Percentiles rank a stretch among this genome's conserved stretches.
Evolutionary conservation across 2,797 vertebrate species (phyloP).

Genomic region (Cynopterus sphinx): DNA sequence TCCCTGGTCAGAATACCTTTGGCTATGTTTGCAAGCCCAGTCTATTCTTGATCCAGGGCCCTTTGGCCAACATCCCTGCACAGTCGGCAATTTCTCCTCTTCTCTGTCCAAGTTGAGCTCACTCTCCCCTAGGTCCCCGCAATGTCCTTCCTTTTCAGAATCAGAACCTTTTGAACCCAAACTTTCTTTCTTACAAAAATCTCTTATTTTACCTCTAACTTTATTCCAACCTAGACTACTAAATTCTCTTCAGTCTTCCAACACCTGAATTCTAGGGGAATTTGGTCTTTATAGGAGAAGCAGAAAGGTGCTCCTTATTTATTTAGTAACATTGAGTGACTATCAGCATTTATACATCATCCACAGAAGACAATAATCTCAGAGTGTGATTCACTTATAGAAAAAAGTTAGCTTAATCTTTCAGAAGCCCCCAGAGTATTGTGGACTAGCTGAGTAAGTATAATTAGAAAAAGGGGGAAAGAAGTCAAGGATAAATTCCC

Average conservation of each 20-base stretch:
- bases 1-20: slow-evolving; percentile 75
- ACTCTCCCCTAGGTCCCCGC: slow-evolving; percentile 55
- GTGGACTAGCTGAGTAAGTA: slow-evolving; percentile 54
- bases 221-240: background rate
- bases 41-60: slow-evolving; percentile 66
- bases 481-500: slow-evolving; percentile 52
- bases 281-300: background rate
- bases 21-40: slow-evolving; percentile 65
- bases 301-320: background rate
- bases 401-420: slow-evolving; percentile 57
- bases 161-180: slow-evolving; percentile 58
- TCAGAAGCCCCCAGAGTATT: slow-evolving; percentile 34
- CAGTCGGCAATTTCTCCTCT: slow-evolving; percentile 67
- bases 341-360: background rate
- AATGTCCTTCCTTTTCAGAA: slow-evolving; percentile 59
- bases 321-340: slow-evolving; percentile 5
- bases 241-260: slow-evolving; percentile 25
- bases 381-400: background rate
- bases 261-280: background rate
- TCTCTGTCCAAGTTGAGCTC: slow-evolving; percentile 74
- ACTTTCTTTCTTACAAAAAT: slow-evolving; percentile 47
- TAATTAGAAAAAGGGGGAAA: slow-evolving; percentile 60
- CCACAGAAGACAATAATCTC: background rate
- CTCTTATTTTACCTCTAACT: slow-evolving; percentile 47
- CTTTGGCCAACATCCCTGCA: slow-evolving; percentile 68